Base-by-base conservation (phyloP, 2,113 vertebrate species). In the Petroica traversi region DNA sequence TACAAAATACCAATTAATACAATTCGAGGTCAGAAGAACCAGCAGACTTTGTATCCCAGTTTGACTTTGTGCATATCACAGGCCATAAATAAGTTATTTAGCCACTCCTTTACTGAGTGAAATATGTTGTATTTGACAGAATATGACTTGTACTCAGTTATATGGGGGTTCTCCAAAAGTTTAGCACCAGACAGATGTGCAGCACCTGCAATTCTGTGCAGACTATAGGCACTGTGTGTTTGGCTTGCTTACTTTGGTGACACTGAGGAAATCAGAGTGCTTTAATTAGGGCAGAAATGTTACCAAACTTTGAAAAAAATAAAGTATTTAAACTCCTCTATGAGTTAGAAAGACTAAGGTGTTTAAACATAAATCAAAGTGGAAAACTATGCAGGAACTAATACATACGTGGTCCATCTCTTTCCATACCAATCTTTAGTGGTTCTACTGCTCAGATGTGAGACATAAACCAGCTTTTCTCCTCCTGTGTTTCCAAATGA, bases 171-270 rank as follows among this genome's bases (percentile, higher is more conserved):
- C 57, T 71, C 54, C 55, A 36, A 13, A 82, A 73, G 34, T 69
- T 81, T 57, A 90, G 85, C 81, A 96, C 81, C 89, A 85, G 78
- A 68, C 34, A 83, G 66, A 73, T 0, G 8, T 34, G 74, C 38
- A 62, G n/a, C 25, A 94, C 64, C 81, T 66, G 66, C 38, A 89
- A 14, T 40, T 91, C 52, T 80, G 63, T 41, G 58, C 22, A 84
- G 66, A 61, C 19, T 11, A 58, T 7, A 96, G 94, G 94, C 94
- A 97, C 85, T 5, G 31, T 36, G 85, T 88, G 75, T 73, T 95
- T 76, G 62, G 46, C 24, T 89, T 66, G 46, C 67, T 91, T 69
- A 34, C 74, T 95, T 92, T 52, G 92, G 89, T 94, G 82, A 89
- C 36, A 71, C 15, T 45, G 84, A 95, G 51, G 31, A 91, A 84